Percentiles rank a stretch among this genome's conserved stretches.
Conservation (phyloP, 2,113 vertebrate species). For the Lepisosteus oculatus region DNA sequence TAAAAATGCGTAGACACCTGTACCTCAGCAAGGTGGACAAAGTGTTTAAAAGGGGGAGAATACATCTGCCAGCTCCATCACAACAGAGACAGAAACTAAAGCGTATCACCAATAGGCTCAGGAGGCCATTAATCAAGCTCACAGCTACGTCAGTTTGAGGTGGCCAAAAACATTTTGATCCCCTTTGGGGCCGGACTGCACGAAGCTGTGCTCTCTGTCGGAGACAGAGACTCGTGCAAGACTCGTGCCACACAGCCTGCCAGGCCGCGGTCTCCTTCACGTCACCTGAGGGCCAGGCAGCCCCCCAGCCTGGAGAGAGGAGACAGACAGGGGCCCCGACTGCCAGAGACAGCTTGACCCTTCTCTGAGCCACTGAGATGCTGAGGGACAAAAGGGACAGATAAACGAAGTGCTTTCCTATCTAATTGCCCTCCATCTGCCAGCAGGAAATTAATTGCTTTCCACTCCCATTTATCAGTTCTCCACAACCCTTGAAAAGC, state of each 20-base stretch:
- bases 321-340: not conserved
- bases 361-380: conserved; percentile 3
- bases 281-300: not conserved
- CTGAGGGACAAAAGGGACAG: conserved; percentile 24
- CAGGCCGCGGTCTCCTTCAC: no score
- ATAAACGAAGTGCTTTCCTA: conserved; percentile 30
- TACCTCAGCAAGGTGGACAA: no score
- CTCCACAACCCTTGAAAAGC: conserved; percentile 7
- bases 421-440: conserved; percentile 46
- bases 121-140: no score
- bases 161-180: no score
- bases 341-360: conserved; percentile 16
- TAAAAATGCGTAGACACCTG: no score
- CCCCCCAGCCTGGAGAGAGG: not conserved
- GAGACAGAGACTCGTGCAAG: not conserved
- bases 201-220: no score
- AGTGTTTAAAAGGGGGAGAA: no score
- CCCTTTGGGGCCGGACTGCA: no score
- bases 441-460: conserved; percentile 35
- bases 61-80: no score
- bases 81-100: no score
- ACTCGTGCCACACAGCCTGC: not conserved
- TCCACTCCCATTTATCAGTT: conserved; percentile 15
- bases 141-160: no score
- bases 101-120: no score